These are phyloP conservation scores for Xerus rutilus DNA, from an alignment of 2,797 vertebrate genomes.

Conservation along the genomic window DNA sequence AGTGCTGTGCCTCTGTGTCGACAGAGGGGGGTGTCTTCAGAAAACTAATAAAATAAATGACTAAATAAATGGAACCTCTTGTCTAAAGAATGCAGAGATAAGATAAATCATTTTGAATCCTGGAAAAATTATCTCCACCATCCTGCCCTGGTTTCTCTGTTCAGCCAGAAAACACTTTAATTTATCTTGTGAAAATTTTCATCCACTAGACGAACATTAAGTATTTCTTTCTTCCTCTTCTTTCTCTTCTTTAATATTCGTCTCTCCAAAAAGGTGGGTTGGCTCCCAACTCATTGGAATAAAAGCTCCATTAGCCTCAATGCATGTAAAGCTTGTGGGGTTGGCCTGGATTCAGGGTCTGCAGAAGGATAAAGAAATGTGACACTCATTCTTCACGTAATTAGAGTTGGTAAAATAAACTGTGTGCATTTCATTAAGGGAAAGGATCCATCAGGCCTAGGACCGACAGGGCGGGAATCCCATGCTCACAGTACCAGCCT, in stretches of 20 bases:
- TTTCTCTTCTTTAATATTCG: conserved; percentile 83
- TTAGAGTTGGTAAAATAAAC: conserved; percentile 88
- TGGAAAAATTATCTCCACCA: conserved; percentile 81
- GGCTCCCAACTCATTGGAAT: conserved; percentile 84
- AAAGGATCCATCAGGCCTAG: conserved; percentile 82
- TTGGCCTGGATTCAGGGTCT: conserved; percentile 84
- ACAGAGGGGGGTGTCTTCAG: not conserved
- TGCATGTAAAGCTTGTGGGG: conserved; percentile 66
- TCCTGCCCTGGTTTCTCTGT: conserved; percentile 65
- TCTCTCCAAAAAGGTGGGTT: conserved; percentile 83
- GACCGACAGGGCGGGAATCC: conserved; percentile 77
- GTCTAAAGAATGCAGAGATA: conserved; percentile 80
- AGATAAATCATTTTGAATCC: conserved; percentile 83
- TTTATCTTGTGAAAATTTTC: conserved; percentile 84
- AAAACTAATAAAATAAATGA: conserved; percentile 83
- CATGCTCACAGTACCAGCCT: conserved; percentile 81
- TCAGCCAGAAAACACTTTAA: conserved; percentile 84
- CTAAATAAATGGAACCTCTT: conserved; percentile 82
- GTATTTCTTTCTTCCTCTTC: conserved; percentile 70
- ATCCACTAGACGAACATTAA: conserved; percentile 70
- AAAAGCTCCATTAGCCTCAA: conserved; percentile 84
- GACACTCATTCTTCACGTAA: conserved; percentile 85
- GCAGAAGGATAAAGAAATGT: conserved; percentile 81
- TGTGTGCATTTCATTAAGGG: conserved; percentile 86
- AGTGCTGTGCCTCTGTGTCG: not conserved